Evolutionary conservation across 1,140 invertebrate species (phyloP).

Genomic region (Diploscapter pachys): DNA sequence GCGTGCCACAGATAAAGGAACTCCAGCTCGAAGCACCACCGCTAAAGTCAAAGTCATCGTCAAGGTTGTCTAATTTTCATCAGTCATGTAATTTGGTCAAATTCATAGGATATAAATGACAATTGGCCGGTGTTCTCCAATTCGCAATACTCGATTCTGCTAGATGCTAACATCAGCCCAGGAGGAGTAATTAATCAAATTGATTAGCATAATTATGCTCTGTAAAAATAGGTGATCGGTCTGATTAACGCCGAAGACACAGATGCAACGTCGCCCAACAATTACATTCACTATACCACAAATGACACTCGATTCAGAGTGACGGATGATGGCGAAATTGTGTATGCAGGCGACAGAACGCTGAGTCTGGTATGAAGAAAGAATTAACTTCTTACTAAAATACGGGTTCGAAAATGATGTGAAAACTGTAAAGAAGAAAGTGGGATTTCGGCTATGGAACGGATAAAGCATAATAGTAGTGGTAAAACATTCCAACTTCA

Average conservation of each 20-base stretch:
- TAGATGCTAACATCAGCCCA: conserved; percentile 19
- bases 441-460: no score
- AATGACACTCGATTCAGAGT: conserved; percentile 20
- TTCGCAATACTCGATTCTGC: conserved; percentile 15
- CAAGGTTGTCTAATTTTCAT: conserved; percentile 1
- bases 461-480: no score
- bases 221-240: conserved; percentile 2
- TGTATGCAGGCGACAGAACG: conserved; percentile 9
- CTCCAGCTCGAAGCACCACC: conserved; percentile 11
- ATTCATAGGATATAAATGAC: conserved; percentile 27
- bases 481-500: no score
- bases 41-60: conserved; percentile 24
- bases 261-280: conserved; percentile 28
- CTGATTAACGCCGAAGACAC: conserved; percentile 22
- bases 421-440: no score
- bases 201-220: no score
- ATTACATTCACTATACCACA: conserved; percentile 16
- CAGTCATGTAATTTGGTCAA: no score
- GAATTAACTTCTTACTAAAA: no score
- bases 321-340: conserved; percentile 17
- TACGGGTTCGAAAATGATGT: no score
- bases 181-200: conserved; percentile 1
- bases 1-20: conserved; percentile 26
- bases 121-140: conserved; percentile 25
- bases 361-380: background rate